Base-by-base conservation (phyloP, 2,888 invertebrate species). In the Epirrhoe tristata region DNA sequence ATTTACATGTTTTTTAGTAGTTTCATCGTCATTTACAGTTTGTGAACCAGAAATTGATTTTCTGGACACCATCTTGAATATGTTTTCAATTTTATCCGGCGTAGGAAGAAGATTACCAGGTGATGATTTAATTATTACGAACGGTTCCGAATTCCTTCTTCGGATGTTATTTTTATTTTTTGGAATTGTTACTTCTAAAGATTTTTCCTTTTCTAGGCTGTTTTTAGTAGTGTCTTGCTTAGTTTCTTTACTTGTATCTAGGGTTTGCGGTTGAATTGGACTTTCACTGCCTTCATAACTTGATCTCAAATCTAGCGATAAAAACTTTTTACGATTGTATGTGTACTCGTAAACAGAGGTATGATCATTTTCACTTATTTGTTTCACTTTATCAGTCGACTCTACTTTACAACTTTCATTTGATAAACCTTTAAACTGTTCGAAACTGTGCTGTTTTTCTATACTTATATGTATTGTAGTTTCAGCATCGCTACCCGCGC, bases 401-500 rank as follows among this genome's bases (percentile, higher is more conserved):
- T 72, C 71, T 58, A 57, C 66, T 70, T 77, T 69, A 60, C 58
- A 56, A 12, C 24, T 48, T 8, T 67, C 64, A 17, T 24, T 66
- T 5, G 48, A 16, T 16, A 48, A 14, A 43, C 12, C 12, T 10
- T 70, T 74, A 7, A 83, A 76, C 31, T 58, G 61, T 63, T 85
- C 81, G 17, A 75, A 66, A 74, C 77, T 83, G 59, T 77, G 84
- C 71, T 83, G 82, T 71, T 82, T 88, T 7, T 92, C 91, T 74
- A 89, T 83, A 72, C 86, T 93, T 51, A 93, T 80, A 67, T 94
- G 90, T 58, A 94, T 93, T 57, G 94, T 94, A 3, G 93, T 93
- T 82, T 94, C 93, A 53, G 92, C 93, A 67, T 90, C 89, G 74
- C 94, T 94, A 43, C 89, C 86, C 64, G 93, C 93, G 70, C 94